These are phyloP conservation scores for Drosophila bocki DNA, from an alignment of 1,140 invertebrate species.

Conservation along the genomic window DNA sequence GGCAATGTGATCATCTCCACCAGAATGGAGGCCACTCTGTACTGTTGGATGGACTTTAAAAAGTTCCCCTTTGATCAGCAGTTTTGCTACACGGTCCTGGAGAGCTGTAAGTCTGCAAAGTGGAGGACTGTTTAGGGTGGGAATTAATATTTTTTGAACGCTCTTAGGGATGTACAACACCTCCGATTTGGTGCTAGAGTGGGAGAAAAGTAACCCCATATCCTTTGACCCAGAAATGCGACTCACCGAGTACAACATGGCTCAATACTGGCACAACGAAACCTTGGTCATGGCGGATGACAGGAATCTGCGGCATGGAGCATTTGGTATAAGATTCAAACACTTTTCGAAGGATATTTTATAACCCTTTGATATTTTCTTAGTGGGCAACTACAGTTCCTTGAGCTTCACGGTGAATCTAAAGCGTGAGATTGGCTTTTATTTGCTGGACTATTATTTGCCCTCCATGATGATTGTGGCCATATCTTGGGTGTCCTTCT, in stretches of 20 bases:
- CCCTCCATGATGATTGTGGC: slow-evolving; percentile 95
- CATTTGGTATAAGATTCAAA: slow-evolving; percentile 86
- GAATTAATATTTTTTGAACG: too few relatives aligned
- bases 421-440: slow-evolving; percentile 93
- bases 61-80: slow-evolving; percentile 95
- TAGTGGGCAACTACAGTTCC: slow-evolving; percentile 92
- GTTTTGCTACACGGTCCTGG: slow-evolving; percentile 90
- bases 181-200: slow-evolving; percentile 90
- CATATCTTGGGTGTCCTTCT: slow-evolving; percentile 96
- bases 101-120: slow-evolving; percentile 89
- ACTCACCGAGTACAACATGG: slow-evolving; percentile 92
- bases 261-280: slow-evolving; percentile 89
- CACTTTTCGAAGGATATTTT: neutral
- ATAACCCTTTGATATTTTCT: neutral
- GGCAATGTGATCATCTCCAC: slow-evolving; percentile 91
- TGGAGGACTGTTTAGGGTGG: neutral
- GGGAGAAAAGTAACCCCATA: slow-evolving; percentile 90
- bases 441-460: slow-evolving; percentile 95
- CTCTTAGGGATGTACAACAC: slow-evolving; percentile 90
- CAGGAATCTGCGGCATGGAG: slow-evolving; percentile 87
- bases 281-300: slow-evolving; percentile 87
- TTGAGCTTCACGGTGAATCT: slow-evolving; percentile 92
- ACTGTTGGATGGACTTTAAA: slow-evolving; percentile 93
- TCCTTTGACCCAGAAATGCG: slow-evolving; percentile 91
- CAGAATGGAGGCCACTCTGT: slow-evolving; percentile 91